Conservation (phyloP, 1,140 invertebrate genomes). For the Dufourea novaeangliae region DNA sequence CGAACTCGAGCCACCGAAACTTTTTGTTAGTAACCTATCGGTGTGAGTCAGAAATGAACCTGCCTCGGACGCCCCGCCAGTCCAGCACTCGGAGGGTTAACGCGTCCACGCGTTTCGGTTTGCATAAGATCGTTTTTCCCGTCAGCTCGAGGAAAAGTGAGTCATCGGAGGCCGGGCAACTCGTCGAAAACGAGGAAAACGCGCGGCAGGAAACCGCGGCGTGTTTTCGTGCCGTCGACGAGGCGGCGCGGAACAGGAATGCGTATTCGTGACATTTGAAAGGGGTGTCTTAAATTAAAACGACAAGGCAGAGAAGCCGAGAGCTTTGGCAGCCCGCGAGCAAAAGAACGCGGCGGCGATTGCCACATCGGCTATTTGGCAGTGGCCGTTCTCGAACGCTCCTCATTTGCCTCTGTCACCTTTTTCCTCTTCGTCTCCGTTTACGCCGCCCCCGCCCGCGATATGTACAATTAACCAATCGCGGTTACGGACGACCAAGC, state of each 20-base stretch:
- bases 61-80: too few species aligned
- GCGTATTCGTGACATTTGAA: slow-evolving; percentile 78
- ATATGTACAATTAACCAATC: slow-evolving; percentile 51
- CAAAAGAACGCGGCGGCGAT: slow-evolving; percentile 70
- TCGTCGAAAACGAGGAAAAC: slow-evolving; percentile 13
- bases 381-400: slow-evolving; percentile 44
- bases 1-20: too few species aligned
- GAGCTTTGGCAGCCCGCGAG: slow-evolving; percentile 67
- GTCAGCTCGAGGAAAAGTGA: slow-evolving; percentile 20
- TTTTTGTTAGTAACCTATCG: too few species aligned
- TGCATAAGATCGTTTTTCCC: slow-evolving; percentile 23
- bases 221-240: slow-evolving; percentile 67
- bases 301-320: slow-evolving; percentile 60
- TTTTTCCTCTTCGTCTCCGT: slow-evolving; percentile 1
- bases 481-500: background rate
- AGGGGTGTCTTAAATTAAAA: slow-evolving; percentile 79
- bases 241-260: slow-evolving; percentile 71
- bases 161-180: slow-evolving; percentile 15
- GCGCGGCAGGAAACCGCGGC: slow-evolving; percentile 8
- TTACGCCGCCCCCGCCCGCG: background rate
- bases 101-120: background rate
- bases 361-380: slow-evolving; percentile 76
- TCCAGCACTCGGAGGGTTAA: too few species aligned
- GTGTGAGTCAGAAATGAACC: too few species aligned
- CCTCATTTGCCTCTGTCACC: slow-evolving; percentile 1